Evolutionary conservation across 2,888 invertebrate genomes (phyloP).

Genomic region (Frankliniella fusca): DNA sequence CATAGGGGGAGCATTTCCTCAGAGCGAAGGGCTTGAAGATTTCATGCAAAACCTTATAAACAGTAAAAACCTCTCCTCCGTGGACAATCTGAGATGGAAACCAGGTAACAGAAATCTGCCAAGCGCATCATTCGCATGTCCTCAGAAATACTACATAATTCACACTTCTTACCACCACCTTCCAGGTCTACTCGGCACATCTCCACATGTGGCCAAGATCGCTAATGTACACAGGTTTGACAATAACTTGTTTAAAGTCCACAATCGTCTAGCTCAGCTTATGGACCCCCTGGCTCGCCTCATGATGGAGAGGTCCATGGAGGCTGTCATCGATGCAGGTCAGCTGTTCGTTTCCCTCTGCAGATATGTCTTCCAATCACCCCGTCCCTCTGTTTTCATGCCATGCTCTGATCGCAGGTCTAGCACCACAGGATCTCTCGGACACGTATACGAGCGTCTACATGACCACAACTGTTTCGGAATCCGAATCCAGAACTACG

Average conservation of each 20-base stretch:
- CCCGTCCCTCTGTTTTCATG: no score
- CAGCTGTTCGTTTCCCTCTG: background rate
- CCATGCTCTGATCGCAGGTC: background rate
- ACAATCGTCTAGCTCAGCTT: background rate
- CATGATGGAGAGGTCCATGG: background rate
- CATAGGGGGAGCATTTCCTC: background rate
- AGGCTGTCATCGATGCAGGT: background rate
- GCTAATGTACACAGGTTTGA: background rate
- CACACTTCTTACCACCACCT: background rate
- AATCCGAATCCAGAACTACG: background rate
- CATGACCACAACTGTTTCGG: background rate
- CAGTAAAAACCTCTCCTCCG: background rate
- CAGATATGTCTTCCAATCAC: background rate
- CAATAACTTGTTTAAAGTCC: background rate
- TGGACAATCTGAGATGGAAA: background rate
- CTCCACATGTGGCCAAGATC: background rate
- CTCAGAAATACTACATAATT: no score
- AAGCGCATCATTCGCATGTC: no score
- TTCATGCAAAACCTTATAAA: background rate
- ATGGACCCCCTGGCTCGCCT: conserved; percentile 1
- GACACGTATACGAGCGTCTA: background rate
- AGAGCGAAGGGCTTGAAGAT: background rate
- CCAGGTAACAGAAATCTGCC: background rate
- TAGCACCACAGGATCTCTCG: background rate
- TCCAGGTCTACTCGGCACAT: background rate